These are phyloP conservation scores for Macheiramphus alcinus DNA, from an alignment of 2,113 vertebrate genomes.

Conservation along the genomic window DNA sequence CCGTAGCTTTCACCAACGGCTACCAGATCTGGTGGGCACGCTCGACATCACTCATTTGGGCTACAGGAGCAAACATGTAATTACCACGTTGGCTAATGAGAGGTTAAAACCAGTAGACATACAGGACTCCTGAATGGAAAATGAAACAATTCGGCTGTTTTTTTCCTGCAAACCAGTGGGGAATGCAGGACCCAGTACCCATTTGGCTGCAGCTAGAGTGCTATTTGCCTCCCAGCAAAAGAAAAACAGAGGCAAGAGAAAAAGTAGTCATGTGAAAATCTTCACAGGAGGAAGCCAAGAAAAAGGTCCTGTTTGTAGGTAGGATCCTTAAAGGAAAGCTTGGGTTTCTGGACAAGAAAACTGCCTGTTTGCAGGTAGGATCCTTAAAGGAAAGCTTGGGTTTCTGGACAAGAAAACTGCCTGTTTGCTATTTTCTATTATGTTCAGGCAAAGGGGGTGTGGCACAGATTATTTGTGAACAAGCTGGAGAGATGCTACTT, in stretches of 20 bases:
- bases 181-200: neutral
- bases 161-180: neutral
- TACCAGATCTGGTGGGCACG: neutral
- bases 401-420: neutral
- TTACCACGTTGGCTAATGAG: accelerated
- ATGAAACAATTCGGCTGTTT: neutral
- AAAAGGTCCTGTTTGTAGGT: neutral
- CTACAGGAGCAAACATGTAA: accelerated
- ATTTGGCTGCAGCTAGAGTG: neutral
- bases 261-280: neutral
- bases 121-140: neutral
- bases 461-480: neutral
- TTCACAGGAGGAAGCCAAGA: neutral
- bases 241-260: neutral
- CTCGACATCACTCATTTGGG: neutral
- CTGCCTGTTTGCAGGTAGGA: neutral
- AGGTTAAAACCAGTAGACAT: neutral
- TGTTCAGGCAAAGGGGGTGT: neutral
- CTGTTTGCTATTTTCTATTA: neutral
- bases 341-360: neutral
- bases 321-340: neutral
- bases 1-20: neutral
- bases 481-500: neutral
- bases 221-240: neutral
- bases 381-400: neutral